Base-by-base conservation (phyloP, 1,140 invertebrate genomes). In the Bombus pyrosoma region DNA sequence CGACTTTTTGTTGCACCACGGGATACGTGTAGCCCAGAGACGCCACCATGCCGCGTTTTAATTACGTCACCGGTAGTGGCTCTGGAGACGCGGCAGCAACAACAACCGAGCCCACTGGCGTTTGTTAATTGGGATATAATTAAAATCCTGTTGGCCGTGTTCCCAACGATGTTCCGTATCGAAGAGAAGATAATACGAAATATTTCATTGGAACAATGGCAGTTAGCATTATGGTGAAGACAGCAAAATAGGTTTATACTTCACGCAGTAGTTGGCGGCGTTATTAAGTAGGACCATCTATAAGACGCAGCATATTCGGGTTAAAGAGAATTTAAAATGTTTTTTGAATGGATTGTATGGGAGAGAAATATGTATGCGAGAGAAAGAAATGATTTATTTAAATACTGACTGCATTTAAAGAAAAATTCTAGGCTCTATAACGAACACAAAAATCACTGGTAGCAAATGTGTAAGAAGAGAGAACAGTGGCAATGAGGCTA, bases 91-190 rank as follows among this genome's bases (percentile, higher is more conserved):
- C 71, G 57, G 15, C n/a, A 1, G 25, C 28, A 71, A 81, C 72
- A 82, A 82, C 59, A 43, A 71, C 41, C 57, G 18, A 28, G 1
- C 25, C 28, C 28, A 18, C 79, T 59, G 4, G 41, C 43, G 28
- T n/a, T 69, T 74, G 81, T 83, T 77, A 77, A 77, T 83, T 76
- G 81, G 37, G 37, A 77, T 57, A 68, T 69, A 76, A 83, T 83
- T 83, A 83, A 76, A 68, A 76, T 41, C 28, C 59, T 10, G 59
- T 34, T 66, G 34, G 41, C 47, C 32, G 15, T 9, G 8, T 18
- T 64, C 39, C 37, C 18, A n/a, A 41, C 8, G 39, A 34, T 13
- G 1, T 10, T 25, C 13, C 6, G 12, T 53, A 25, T 37, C 69
- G 53, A 43, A 22, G 18, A 6, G 47, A 10, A 8, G 32, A 64